These are phyloP conservation scores for Spongia lamella DNA, from an alignment of 37 sponge, comb jelly and placozoan species.

Conservation along the genomic window DNA sequence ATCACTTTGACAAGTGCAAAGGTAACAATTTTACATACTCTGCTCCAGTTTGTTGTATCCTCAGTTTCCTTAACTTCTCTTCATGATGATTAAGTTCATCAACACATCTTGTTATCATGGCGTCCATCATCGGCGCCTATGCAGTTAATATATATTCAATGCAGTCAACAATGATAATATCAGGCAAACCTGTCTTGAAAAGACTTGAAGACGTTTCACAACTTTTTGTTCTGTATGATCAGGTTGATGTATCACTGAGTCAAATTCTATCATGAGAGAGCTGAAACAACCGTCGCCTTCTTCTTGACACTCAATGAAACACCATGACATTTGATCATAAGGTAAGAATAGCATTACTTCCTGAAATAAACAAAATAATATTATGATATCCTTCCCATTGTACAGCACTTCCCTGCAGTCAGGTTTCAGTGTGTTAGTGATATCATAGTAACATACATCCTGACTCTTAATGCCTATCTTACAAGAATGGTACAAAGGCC, in stretches of 20 bases:
- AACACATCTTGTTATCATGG: constrained; percentile 78
- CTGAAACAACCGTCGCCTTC: constrained; percentile 70
- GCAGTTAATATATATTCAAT: not conserved
- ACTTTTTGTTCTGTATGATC: constrained; percentile 40
- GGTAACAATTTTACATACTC: too few species aligned
- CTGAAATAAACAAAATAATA: constrained; percentile 5
- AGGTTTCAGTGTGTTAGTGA: too few species aligned
- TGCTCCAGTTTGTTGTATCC: constrained; percentile 31
- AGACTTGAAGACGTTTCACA: constrained; percentile 63
- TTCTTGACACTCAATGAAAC: constrained; percentile 45
- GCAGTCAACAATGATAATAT: not conserved
- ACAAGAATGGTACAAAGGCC: too few species aligned
- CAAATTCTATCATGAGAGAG: constrained; percentile 78
- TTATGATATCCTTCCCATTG: too few species aligned
- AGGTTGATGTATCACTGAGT: constrained; percentile 27
- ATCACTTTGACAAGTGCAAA: too few species aligned
- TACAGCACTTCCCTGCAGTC: constrained; percentile 42
- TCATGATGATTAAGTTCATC: constrained; percentile 43
- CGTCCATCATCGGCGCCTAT: constrained; percentile 88
- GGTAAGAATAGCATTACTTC: constrained; percentile 65
- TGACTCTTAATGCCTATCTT: too few species aligned
- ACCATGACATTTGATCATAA: constrained; percentile 79
- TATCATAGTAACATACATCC: not conserved
- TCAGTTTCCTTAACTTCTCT: constrained; percentile 27
- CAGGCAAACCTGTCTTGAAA: constrained; percentile 45